phyloP scores from a whole-genome alignment of 2,797 vertebrate species.

The Alauda arvensis region DNA sequence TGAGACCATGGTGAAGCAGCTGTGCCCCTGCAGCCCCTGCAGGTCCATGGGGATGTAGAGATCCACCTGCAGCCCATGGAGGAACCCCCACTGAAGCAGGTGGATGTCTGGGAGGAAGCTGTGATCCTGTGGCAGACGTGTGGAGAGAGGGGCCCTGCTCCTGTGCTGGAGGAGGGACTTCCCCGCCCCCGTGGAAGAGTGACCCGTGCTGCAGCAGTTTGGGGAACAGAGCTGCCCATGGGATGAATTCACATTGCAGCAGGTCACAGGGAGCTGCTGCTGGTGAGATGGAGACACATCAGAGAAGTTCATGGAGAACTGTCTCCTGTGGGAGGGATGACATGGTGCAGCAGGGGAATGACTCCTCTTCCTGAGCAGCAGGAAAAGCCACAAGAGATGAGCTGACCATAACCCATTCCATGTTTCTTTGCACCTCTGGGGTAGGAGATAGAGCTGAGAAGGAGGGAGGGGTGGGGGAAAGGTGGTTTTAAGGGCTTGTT shows the following conservation, averaged over 20 bases:
- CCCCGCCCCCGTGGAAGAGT: background rate
- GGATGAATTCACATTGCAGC: background rate
- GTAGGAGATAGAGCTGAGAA: background rate
- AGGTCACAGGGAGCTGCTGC: background rate
- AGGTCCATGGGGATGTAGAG: background rate
- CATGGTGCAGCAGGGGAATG: background rate
- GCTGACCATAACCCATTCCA: background rate
- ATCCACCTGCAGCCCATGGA: background rate
- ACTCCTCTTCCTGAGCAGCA: background rate
- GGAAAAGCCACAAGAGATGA: background rate
- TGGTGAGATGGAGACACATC: rapidly evolving
- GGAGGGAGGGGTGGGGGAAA: background rate
- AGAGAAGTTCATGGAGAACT: background rate
- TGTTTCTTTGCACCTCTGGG: background rate
- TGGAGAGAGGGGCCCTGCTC: background rate
- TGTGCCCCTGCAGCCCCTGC: background rate
- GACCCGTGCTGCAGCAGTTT: background rate
- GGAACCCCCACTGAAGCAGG: rapidly evolving
- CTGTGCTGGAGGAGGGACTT: background rate
- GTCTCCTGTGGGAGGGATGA: too few relatives aligned
- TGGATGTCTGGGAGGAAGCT: background rate
- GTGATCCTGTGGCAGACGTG: background rate
- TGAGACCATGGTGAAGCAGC: background rate
- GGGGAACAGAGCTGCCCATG: background rate
- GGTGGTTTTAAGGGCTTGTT: background rate